Evolutionary conservation across 30 jellyfish, hydroid and myxozoan genomes (phyloP).

Genomic region (Cassiopea andromeda): DNA sequence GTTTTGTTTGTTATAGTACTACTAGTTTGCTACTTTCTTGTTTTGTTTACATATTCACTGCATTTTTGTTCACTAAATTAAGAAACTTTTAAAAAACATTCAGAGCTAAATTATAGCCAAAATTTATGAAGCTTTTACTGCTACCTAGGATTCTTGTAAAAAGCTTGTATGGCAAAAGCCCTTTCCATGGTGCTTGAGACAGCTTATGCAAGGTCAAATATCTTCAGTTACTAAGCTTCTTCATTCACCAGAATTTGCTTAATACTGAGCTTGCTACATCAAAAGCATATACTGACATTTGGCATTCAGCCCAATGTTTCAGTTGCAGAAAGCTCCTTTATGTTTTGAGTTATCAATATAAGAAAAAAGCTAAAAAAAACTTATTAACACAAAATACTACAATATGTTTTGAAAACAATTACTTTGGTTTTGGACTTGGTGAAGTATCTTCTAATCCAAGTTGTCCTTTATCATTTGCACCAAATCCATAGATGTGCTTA

Average conservation of each 20-base stretch:
- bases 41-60: too few species aligned
- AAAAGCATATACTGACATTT: neutral
- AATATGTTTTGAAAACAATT: neutral
- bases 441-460: constrained; percentile 48
- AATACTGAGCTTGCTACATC: neutral
- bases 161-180: too few species aligned
- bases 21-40: too few species aligned
- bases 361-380: neutral
- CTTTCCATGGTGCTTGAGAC: too few species aligned
- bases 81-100: too few species aligned
- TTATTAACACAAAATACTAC: too few species aligned
- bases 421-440: constrained; percentile 30
- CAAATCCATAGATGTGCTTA: constrained; percentile 75
- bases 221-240: neutral
- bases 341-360: neutral
- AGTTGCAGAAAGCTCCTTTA: neutral
- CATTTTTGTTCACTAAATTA: too few species aligned
- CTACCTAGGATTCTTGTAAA: too few species aligned
- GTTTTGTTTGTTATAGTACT: too few species aligned
- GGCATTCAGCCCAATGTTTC: neutral
- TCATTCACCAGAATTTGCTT: neutral
- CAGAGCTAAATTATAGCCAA: too few species aligned
- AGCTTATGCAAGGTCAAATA: too few species aligned
- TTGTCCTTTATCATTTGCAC: constrained; percentile 83
- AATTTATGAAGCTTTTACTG: too few species aligned